Conservation (phyloP, 2,888 invertebrate genomes). For the Pristionchus exspectatus region DNA sequence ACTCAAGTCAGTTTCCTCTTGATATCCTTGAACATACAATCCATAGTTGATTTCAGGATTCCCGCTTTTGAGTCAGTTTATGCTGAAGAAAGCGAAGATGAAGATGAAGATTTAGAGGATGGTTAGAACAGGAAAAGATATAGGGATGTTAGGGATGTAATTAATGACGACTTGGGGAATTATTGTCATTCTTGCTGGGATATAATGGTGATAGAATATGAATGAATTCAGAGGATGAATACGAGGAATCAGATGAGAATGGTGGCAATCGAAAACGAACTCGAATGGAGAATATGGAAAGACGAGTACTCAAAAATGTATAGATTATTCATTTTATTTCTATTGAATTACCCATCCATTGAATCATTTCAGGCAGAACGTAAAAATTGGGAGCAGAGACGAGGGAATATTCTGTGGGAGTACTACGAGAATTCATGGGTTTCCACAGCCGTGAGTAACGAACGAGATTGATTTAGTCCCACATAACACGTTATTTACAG, state of each 20-base stretch:
- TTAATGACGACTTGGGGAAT: not conserved
- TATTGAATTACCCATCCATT: not conserved
- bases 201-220: not conserved
- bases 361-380: conserved; percentile 59
- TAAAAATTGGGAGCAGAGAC: conserved; percentile 66
- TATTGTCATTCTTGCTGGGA: not conserved
- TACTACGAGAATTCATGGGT: conserved; percentile 72
- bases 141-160: conserved; percentile 43
- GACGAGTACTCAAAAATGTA: conserved; percentile 57
- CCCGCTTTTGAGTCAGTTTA: conserved; percentile 7
- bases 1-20: not conserved
- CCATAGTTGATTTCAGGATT: not conserved
- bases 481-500: conserved; percentile 22
- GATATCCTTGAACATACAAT: not conserved
- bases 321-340: not conserved
- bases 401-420: conserved; percentile 71
- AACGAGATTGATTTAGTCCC: not conserved
- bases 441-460: conserved; percentile 61
- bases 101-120: conserved; percentile 50
- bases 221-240: not conserved
- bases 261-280: conserved; percentile 31
- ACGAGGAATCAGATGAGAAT: conserved; percentile 54
- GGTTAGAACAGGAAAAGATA: conserved; percentile 30
- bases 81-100: conserved; percentile 44
- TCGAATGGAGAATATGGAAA: conserved; percentile 57